Percentiles rank a stretch among this genome's conserved stretches.
Conservation (phyloP, 2,113 vertebrate species). For the Lipophrys pholis region DNA sequence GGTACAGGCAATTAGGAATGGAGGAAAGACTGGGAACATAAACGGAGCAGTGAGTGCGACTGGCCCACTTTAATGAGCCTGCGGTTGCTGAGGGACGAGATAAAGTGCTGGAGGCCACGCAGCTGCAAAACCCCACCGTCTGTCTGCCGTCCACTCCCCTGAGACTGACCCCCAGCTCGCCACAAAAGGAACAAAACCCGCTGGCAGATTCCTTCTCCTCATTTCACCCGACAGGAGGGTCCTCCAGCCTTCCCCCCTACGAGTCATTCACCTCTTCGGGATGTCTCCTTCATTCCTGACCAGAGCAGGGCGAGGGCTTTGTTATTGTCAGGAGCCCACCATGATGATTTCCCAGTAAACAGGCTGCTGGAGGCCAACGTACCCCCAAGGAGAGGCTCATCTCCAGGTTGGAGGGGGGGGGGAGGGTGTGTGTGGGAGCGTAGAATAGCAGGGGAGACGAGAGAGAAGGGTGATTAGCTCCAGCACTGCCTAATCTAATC, state of each 20-base stretch:
- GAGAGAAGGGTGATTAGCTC: slow-evolving; percentile 60
- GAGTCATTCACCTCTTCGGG: slow-evolving; percentile 51
- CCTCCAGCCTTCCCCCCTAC: slow-evolving; percentile 27
- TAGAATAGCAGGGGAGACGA: slow-evolving; percentile 40
- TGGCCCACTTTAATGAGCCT: slow-evolving; percentile 54
- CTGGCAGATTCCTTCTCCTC: slow-evolving; percentile 66
- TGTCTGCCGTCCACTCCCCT: slow-evolving; percentile 59
- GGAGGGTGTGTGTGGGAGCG: slow-evolving; percentile 27
- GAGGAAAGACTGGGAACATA: slow-evolving; percentile 26
- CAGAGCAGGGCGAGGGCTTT: slow-evolving; percentile 52
- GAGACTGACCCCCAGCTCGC: slow-evolving; percentile 65
- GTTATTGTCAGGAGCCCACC: slow-evolving; percentile 68
- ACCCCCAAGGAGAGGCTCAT: slow-evolving; percentile 55
- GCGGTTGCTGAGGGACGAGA: slow-evolving; percentile 57
- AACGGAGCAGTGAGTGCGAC: slow-evolving; percentile 19
- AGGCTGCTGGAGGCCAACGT: slow-evolving; percentile 46
- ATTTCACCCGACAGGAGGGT: slow-evolving; percentile 62
- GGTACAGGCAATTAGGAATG: slow-evolving; percentile 12
- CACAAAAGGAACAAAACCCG: slow-evolving; percentile 67
- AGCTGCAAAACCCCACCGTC: slow-evolving; percentile 60
- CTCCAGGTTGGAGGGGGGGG: slow-evolving; percentile 27
- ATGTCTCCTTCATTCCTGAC: slow-evolving; percentile 56
- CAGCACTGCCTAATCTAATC: slow-evolving; percentile 75
- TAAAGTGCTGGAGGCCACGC: slow-evolving; percentile 65
- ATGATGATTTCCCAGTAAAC: slow-evolving; percentile 64